Percentiles rank a stretch among this genome's conserved stretches.
Evolutionary conservation across 2,888 invertebrate species (phyloP).

Genomic region (Heliconius erato): DNA sequence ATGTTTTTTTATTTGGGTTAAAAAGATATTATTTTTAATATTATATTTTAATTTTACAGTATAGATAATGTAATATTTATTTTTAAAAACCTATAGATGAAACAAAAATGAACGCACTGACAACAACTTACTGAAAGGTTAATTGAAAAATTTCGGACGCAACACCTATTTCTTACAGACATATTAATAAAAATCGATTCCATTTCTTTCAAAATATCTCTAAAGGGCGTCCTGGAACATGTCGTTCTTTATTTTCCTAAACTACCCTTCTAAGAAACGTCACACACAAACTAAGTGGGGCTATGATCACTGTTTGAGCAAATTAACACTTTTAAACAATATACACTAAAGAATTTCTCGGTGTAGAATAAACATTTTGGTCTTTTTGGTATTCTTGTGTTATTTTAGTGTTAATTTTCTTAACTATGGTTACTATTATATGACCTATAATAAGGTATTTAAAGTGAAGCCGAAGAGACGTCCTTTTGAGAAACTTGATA

Average conservation of each 20-base stretch:
- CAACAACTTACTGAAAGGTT: too few relatives aligned
- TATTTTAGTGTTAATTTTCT: conserved; percentile 8
- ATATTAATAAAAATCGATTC: conserved; percentile 51
- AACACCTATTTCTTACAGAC: too few relatives aligned
- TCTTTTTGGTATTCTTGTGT: background rate
- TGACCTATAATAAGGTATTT: conserved; percentile 5
- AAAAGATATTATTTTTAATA: too few relatives aligned
- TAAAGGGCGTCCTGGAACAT: conserved; percentile 77
- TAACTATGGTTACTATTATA: conserved; percentile 8
- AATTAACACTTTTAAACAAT: conserved; percentile 79
- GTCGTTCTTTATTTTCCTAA: conserved; percentile 75
- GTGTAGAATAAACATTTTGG: background rate
- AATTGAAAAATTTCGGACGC: too few relatives aligned
- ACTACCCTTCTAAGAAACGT: conserved; percentile 78
- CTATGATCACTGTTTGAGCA: conserved; percentile 82
- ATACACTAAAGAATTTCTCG: conserved; percentile 54
- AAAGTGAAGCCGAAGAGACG: background rate
- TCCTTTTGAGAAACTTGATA: background rate
- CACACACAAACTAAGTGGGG: conserved; percentile 76
- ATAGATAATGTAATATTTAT: too few relatives aligned
- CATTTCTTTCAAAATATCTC: conserved; percentile 50
- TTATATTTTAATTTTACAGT: too few relatives aligned
- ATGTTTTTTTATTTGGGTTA: background rate
- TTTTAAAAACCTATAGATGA: too few relatives aligned
- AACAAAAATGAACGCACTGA: too few relatives aligned